Evolutionary conservation across 2,113 vertebrate species (phyloP).

Genomic region (Aspidoscelis tigris): DNA sequence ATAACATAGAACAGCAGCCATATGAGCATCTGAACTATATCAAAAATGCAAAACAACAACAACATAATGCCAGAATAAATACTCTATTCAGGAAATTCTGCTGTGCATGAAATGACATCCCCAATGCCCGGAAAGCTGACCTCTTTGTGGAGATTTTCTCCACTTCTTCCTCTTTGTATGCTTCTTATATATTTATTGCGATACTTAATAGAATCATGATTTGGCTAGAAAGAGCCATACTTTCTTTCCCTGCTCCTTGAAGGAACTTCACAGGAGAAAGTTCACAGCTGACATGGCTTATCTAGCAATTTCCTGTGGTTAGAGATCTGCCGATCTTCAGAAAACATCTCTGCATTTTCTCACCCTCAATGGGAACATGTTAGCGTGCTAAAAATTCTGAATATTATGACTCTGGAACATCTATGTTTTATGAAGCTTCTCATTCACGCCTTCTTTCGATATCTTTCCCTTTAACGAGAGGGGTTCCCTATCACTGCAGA

Average conservation of each 20-base stretch:
- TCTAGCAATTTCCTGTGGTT: constrained; percentile 13
- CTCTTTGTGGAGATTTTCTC: not conserved
- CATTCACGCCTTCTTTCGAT: too few relatives aligned
- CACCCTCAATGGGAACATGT: not conserved
- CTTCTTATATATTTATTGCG: not conserved
- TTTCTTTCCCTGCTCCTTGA: not conserved
- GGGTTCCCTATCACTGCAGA: too few relatives aligned
- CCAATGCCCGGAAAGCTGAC: not conserved
- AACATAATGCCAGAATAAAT: too few relatives aligned
- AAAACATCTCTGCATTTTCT: not conserved
- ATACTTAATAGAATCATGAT: not conserved
- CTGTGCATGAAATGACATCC: not conserved
- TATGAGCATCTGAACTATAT: too few relatives aligned
- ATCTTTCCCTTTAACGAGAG: too few relatives aligned
- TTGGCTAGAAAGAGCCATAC: not conserved
- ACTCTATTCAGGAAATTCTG: too few relatives aligned
- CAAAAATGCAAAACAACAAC: too few relatives aligned
- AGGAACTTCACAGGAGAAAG: not conserved
- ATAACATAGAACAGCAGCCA: too few relatives aligned
- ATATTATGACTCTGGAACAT: not conserved
- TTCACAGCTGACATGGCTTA: not conserved
- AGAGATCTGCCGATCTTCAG: not conserved
- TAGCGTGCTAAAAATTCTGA: not conserved
- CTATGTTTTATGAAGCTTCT: not conserved
- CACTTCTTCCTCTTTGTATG: too few relatives aligned